Conservation (phyloP, 1,140 invertebrate species). For the Theocolax elegans region DNA sequence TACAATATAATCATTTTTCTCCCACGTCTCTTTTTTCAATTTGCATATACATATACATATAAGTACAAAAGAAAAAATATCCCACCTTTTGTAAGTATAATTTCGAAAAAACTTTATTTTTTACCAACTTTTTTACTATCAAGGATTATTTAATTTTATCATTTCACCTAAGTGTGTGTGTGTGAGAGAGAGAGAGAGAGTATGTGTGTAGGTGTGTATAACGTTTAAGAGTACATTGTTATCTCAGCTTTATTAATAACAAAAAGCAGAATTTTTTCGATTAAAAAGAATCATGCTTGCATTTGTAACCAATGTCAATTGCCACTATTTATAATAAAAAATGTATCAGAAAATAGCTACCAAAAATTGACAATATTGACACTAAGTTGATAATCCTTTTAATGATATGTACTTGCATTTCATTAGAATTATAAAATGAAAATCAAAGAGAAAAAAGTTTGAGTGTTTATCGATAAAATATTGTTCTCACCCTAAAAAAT, state of each 20-base stretch:
- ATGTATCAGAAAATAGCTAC: neutral
- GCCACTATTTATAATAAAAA: neutral
- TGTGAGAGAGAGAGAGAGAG: too few relatives aligned
- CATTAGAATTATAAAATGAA: constrained; percentile 15
- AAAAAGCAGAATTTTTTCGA: too few relatives aligned
- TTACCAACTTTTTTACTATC: constrained; percentile 11
- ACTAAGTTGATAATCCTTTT: constrained; percentile 19
- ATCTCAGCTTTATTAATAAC: too few relatives aligned
- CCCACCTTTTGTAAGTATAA: neutral
- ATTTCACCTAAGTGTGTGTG: too few relatives aligned
- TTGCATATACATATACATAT: constrained; percentile 17
- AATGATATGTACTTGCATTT: constrained; percentile 7
- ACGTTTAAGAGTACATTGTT: too few relatives aligned
- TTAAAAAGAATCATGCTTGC: neutral
- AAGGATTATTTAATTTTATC: neutral
- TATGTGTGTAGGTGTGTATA: too few relatives aligned
- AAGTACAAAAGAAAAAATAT: constrained; percentile 4
- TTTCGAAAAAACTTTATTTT: constrained; percentile 16
- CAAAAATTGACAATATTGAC: neutral
- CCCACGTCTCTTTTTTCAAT: constrained; percentile 3
- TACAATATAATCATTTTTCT: constrained; percentile 13
- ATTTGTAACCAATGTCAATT: constrained; percentile 17
- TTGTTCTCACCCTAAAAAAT: neutral
- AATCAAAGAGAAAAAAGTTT: neutral
- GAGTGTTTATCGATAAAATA: neutral